Evolutionary conservation across 2,888 invertebrate species (phyloP), one percentile per base, ranked within the genome.

Genomic region (Drosophila nigricruria): DNA sequence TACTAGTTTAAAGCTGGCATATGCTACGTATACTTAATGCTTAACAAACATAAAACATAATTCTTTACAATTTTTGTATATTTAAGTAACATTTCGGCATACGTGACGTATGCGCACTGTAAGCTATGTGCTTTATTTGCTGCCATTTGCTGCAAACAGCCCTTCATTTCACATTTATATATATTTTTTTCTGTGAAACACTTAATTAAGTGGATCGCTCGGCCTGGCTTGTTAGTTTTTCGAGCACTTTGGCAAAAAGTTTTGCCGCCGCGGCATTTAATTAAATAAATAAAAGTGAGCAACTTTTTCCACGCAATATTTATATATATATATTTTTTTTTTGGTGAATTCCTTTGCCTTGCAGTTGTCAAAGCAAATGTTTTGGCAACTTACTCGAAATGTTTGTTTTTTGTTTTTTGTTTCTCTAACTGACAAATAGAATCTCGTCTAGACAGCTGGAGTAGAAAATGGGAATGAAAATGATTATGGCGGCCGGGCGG

Each of bases 251-350:
- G 34, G 36, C 36, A 74, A 79, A 79, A 82, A 85, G 64, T 85
- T 82, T 66, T 53, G 61, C 30, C 66, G 74, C 58, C 54, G 70
- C 64, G 73, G 49, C 82, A 85, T 88, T 85, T 85, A 88, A 89
- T 89, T 89, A 89, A 85, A 85, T 77, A 79, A 79, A 77, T 88
- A 79, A 79, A 75, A 72, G 77, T 69, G 71, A 34, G 62, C 58
- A 73, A 88, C 73, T 85, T 89, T 79, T 61, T 57, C 18, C 20
- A 30, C 30, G 18, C 45, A 45, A 62, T 62, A 40, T 58, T 56
- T 27, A 38, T 64, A 54, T 49, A 14, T 5, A 34, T 34, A 34
- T 12, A 32, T 14, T 3, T 32, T 10, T 32, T 10, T 36, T 12
- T 57, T 58, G 47, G 47, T 16, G 23, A 10, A 45, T 50, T 40